Base-by-base conservation (phyloP, 2,113 vertebrate genomes). In the Salvelinus fontinalis region DNA sequence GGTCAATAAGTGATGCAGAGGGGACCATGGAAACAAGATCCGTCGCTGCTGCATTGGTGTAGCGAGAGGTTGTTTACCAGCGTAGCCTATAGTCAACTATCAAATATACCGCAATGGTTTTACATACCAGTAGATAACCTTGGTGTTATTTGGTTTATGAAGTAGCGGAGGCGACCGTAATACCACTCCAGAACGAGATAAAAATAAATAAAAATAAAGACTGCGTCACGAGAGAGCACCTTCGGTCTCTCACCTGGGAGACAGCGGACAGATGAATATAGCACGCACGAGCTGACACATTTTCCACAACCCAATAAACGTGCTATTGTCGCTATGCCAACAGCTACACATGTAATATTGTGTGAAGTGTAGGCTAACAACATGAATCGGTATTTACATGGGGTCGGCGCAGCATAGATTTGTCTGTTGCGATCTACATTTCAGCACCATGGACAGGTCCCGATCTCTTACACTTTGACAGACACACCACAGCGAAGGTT, bases 391-490 rank as follows among this genome's bases (percentile, higher is more conserved):
- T 8, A 67, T 34, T n/a, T 20, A 20, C 14, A 34, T 16, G 14
- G 14, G 29, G 27, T 29, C 65, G 29, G 2, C 65, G 16, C 65
- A 31, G 24, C 7, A 27, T 65, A 51, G 49, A 1, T 65, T 67
- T 67, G 65, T 18, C 65, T 16, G 16, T 13, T 13, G 26, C 26
- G 29, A 26, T 67, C 13, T 67, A 9, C 59, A 26, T 57, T 90
- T 89, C 89, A 91, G 90, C 75, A 91, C 90, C 88, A 0, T 11
- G 82, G 89, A 91, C 88, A 91, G 91, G 79, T 84, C 82, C 49
- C 12, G 49, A 16, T 51, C 4, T 49, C 31, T 12, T 20, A 29
- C 16, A 62, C 22, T 67, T 27, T 34, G 34, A 64, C 44, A 67
- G 65, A 22, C 73, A 12, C 49, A 16, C 34, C 34, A 39, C 34